These are phyloP conservation scores for Battus philenor DNA, from an alignment of 1,140 invertebrate genomes.

Conservation along the genomic window DNA sequence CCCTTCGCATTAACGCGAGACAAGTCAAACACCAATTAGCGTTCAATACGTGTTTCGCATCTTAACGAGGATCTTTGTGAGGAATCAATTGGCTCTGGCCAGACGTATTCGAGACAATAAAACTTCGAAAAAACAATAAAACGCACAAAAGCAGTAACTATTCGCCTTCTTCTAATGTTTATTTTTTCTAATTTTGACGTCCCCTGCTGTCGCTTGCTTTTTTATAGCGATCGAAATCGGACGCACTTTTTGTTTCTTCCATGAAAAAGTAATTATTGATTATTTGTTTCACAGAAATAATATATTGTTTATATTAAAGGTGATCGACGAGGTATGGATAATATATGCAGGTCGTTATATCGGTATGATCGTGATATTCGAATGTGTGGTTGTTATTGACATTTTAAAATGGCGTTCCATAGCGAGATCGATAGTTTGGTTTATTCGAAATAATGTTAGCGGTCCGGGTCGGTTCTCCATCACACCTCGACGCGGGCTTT, in stretches of 20 bases:
- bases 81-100: constrained; percentile 3
- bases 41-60: constrained; percentile 2
- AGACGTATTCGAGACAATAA: constrained; percentile 7
- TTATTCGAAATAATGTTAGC: constrained; percentile 59
- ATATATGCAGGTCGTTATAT: no score
- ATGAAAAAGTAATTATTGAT: neutral
- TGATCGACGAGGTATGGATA: no score
- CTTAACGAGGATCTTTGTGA: constrained; percentile 9
- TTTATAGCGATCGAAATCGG: constrained; percentile 3
- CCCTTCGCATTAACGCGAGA: no score
- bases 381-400: no score
- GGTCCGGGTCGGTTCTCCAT: constrained; percentile 37
- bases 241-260: neutral
- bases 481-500: constrained; percentile 48
- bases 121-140: constrained; percentile 10
- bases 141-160: constrained; percentile 10
- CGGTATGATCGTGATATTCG: no score
- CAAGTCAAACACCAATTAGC: constrained; percentile 8
- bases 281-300: no score
- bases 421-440: constrained; percentile 57
- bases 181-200: constrained; percentile 10
- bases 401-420: constrained; percentile 45
- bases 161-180: constrained; percentile 10
- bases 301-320: no score
- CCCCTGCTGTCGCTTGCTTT: constrained; percentile 4